phyloP scores from a whole-genome alignment of 1,140 invertebrate species.

The Drosophila nigrodunni region DNA sequence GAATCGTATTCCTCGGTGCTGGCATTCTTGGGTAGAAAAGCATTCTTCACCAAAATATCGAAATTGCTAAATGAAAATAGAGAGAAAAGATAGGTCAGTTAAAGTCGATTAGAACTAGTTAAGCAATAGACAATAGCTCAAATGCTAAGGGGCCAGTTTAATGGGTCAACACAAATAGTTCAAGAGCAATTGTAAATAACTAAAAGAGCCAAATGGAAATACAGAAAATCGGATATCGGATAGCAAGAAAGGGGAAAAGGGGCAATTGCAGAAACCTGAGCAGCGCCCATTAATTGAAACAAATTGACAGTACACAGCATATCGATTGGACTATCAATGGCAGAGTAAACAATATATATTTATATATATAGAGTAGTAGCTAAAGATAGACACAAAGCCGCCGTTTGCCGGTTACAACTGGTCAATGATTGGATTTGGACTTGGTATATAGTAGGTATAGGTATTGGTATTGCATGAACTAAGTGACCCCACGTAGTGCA shows the following conservation, averaged over 20 bases:
- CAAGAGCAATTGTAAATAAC: slow-evolving; percentile 54
- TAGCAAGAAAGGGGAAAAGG: background rate
- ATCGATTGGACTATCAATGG: slow-evolving; percentile 76
- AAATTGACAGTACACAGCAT: slow-evolving; percentile 73
- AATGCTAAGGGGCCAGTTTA: slow-evolving; percentile 28
- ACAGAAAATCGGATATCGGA: no score
- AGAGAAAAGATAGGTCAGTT: slow-evolving; percentile 28
- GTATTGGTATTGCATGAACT: background rate
- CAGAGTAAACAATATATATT: slow-evolving; percentile 28
- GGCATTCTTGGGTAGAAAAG: slow-evolving; percentile 86
- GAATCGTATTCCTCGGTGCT: slow-evolving; percentile 86
- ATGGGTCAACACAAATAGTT: slow-evolving; percentile 44
- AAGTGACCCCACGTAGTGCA: slow-evolving; percentile 35
- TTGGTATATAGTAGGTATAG: background rate
- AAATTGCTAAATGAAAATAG: slow-evolving; percentile 85
- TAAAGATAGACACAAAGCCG: slow-evolving; percentile 52
- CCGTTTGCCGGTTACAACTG: slow-evolving; percentile 27
- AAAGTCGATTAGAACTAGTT: slow-evolving; percentile 50
- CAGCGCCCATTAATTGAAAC: slow-evolving; percentile 73
- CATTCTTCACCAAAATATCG: slow-evolving; percentile 86
- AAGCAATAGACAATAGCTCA: slow-evolving; percentile 33
- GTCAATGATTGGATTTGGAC: background rate
- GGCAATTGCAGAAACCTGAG: slow-evolving; percentile 44
- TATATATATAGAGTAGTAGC: slow-evolving; percentile 1
- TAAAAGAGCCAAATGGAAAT: slow-evolving; percentile 10